Base-by-base conservation (phyloP, 2,113 vertebrate species). In the Mus spicilegus region DNA sequence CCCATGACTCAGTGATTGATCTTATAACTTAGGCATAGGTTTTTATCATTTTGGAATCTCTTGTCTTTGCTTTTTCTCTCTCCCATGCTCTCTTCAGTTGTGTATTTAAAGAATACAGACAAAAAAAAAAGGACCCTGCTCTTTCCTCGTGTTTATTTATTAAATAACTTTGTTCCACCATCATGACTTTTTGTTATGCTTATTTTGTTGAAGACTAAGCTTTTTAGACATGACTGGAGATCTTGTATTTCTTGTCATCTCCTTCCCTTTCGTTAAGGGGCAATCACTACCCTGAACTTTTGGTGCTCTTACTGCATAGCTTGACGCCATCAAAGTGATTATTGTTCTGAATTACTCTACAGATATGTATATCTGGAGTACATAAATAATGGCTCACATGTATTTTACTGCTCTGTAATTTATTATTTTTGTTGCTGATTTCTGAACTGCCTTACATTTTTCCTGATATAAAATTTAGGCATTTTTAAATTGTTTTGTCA, bases 401-500 rank as follows among this genome's bases (percentile, higher is more conserved):
- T 81, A 51, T 39, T 63, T 28, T 77, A 12, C n/a, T 96, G 42
- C 76, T 72, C 65, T 56, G 1, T 11, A 81, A 7, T 54, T 90
- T 86, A 24, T 2, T 86, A n/a, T 85, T 61, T 20, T 67, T 85
- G n/a, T 42, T n/a, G 56, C 39, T 49, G 28, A 49, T 61, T 73
- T 92, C 69, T 92, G 22, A 93, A 36, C 9, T 33, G 42, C 7
- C 16, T 33, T 80, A 17, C 4, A 33, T 30, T 33, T 77, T 63
- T 78, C 39, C 19, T 65, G 36, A 54, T 22, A n/a, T 72, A 7
- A 67, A 96, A 36, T 78, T 93, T 91, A 67, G 7, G 11, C 30
- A 42, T 94, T 33, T 85, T 91, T 72, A 78, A 78, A 51, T 73
- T 80, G 58, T 36, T 96, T 85, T 75, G 11, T 19, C 72, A 20